A percentile compares a stretch with the other conserved stretches of the same genome.
Conservation (phyloP, 2,113 vertebrate species). For the Tragelaphus strepsiceros region DNA sequence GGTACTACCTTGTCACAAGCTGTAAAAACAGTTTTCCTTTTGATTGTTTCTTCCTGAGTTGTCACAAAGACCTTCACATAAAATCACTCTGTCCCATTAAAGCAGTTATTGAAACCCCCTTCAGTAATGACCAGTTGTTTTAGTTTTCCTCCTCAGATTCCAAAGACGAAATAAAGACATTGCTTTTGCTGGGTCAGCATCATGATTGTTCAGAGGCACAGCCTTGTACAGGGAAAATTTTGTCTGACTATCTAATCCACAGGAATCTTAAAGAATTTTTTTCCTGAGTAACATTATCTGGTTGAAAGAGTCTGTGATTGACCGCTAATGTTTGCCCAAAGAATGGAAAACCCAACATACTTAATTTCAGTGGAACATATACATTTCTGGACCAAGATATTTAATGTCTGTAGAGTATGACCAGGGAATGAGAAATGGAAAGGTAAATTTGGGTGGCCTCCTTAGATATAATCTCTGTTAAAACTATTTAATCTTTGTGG, state of each 20-base stretch:
- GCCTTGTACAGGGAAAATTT: slow-evolving; percentile 10
- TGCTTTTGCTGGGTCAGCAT: slow-evolving; percentile 66
- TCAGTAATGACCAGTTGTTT: slow-evolving; percentile 71
- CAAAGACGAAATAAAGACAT: slow-evolving; percentile 72
- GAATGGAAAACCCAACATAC: neutral
- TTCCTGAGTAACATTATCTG: slow-evolving; percentile 34
- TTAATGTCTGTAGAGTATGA: neutral
- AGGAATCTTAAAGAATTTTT: slow-evolving; percentile 42
- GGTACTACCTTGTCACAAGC: slow-evolving; percentile 73
- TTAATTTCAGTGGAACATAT: neutral
- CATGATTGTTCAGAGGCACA: slow-evolving; percentile 58
- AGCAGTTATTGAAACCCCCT: slow-evolving; percentile 77
- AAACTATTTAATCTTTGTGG: slow-evolving; percentile 41
- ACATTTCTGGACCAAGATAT: neutral
- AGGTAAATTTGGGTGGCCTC: slow-evolving; percentile 11
- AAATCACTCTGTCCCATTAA: slow-evolving; percentile 79
- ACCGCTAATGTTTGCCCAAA: neutral
- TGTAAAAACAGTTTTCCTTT: slow-evolving; percentile 78
- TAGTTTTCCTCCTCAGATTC: slow-evolving; percentile 61
- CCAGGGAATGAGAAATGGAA: neutral
- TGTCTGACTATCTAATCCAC: slow-evolving; percentile 10
- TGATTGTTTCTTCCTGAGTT: slow-evolving; percentile 81
- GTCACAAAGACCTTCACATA: slow-evolving; percentile 75
- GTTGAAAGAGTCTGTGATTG: neutral
- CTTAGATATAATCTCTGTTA: slow-evolving; percentile 18